Percentiles rank a stretch among this genome's conserved stretches.
Evolutionary conservation across 2,797 vertebrate species (phyloP).

Genomic region (Somateria mollissima): DNA sequence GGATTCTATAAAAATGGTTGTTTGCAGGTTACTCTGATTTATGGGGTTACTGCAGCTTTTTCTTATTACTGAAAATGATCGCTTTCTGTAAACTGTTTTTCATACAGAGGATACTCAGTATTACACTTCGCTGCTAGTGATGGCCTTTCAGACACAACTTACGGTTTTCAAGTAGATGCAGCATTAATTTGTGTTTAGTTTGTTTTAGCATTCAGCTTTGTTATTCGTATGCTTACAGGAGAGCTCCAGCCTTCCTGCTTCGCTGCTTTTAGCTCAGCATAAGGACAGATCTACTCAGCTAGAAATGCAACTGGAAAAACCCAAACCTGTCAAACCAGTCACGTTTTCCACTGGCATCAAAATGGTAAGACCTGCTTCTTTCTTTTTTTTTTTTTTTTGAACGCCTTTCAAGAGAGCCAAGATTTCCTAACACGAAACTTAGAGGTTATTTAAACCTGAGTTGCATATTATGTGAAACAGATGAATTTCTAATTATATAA

Average conservation of each 20-base stretch:
- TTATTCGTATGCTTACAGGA: constrained; percentile 82
- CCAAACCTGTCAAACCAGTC: constrained; percentile 90
- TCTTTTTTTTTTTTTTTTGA: background rate
- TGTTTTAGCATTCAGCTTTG: constrained; percentile 27
- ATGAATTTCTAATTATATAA: background rate
- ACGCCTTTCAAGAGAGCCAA: background rate
- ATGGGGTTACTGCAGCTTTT: constrained; percentile 71
- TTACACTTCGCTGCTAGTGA: constrained; percentile 11
- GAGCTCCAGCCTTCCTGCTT: constrained; percentile 91
- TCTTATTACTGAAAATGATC: constrained; percentile 72
- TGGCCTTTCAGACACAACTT: constrained; percentile 51
- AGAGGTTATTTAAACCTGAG: background rate
- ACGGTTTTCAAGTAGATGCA: constrained; percentile 7
- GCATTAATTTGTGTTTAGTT: constrained; percentile 33
- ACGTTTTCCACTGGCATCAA: constrained; percentile 97
- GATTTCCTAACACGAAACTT: background rate
- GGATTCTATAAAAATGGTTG: constrained; percentile 77
- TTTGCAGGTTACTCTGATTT: constrained; percentile 78
- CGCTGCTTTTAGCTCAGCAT: constrained; percentile 93
- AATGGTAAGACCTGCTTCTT: constrained; percentile 85
- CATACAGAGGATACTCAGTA: constrained; percentile 20
- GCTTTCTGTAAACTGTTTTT: constrained; percentile 59
- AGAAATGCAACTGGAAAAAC: constrained; percentile 92
- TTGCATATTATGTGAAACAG: background rate
- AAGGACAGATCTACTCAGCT: constrained; percentile 91